Evolutionary conservation across 2,797 vertebrate genomes (phyloP), one percentile per base, ranked within the genome.

Genomic region (Rallus crepitans): DNA sequence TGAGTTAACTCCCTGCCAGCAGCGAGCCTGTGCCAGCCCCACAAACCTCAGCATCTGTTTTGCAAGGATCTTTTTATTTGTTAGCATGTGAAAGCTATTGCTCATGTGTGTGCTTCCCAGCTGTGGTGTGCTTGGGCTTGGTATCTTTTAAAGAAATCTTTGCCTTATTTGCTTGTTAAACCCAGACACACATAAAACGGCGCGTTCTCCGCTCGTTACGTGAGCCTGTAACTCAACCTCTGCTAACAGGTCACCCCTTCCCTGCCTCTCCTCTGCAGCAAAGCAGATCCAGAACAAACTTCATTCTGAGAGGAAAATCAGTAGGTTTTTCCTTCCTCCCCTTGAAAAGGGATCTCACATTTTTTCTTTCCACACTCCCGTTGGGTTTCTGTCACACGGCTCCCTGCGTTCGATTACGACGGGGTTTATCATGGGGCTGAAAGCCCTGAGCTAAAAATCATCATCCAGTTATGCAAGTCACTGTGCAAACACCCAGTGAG

Each of bases 11-110:
- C 94, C 83, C 93, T 97, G 97, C 98, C 98, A 98, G 96, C 77
- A 96, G 83, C 16, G 20, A 96, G 93, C 91, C 95, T 6, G 93
- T 98, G 98, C 98, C 98, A 98, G 96, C 96, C 96, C 97, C 93
- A 88, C 82, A 96, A 97, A 84, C 82, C 84, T 97, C 96, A 96
- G 97, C 98, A 98, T 98, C 98, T 98, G 98, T 98, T 98, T 98
- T 97, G 96, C 97, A 94, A 97, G 96, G 96, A 90, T 94, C 80
- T 95, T 97, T 45, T 95, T 96, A 98, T 97, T 97, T 97, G 97
- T 96, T 97, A 96, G 96, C 97, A 98, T 97, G 97, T 97, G 97
- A 97, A 98, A 98, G 94, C 90, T 94, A 96, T 97, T 96, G 96
- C 97, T 97, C 96, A 94, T 93, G 81, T 86, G 81, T 86, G 94